Base-by-base conservation (phyloP, 2,113 vertebrate genomes). In the Psittacus erithacus region DNA sequence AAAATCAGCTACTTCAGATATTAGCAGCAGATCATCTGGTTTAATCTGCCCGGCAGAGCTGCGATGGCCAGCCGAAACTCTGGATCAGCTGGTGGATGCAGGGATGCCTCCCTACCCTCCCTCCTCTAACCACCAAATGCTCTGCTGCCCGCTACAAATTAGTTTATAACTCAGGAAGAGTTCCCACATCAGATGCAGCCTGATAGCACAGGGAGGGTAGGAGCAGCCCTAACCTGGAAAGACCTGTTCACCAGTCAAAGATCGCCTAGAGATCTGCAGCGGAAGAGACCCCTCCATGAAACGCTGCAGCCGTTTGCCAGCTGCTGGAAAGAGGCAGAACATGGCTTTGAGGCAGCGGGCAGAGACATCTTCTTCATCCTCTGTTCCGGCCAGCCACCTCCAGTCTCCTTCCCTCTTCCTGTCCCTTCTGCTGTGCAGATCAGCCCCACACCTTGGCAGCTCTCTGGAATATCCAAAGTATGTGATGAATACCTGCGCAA, bases 161-260 rank as follows among this genome's bases (percentile, higher is more conserved):
- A 49, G 81, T 95, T 91, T 93, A 65, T 79, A 94, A 87, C 67
- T 65, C 44, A 49, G 63, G 78, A 80, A 65, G 93, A n/a, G 28
- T 14, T 92, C 82, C 78, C 93, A 91, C 87, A 82, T 63, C 87
- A 77, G 95, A 88, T 92, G 87, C 82, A 92, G 25, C 47, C 46
- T 92, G 90, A 94, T 84, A 75, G 82, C 92, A 38, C 10, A 31
- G 75, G 93, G 80, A 93, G 73, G 31, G 91, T n/a, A 89, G 87
- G 92, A 97, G 84, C 94, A 97, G 82, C 88, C 74, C 86, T 29
- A 52, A 93, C 93, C 95, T 96, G 95, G 95, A 95, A 94, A 84
- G 96, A 96, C 86, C 94, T 92, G 75, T 74, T 94, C 7, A 9
- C 74, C 80, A 65, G 46, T 28, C 65, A 49, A 17, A 67, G 82